Percentiles rank a stretch among this genome's conserved stretches.
These are phyloP conservation scores for Coenonympha glycerion DNA, from an alignment of 2,888 invertebrate genomes.

Conservation along the genomic window DNA sequence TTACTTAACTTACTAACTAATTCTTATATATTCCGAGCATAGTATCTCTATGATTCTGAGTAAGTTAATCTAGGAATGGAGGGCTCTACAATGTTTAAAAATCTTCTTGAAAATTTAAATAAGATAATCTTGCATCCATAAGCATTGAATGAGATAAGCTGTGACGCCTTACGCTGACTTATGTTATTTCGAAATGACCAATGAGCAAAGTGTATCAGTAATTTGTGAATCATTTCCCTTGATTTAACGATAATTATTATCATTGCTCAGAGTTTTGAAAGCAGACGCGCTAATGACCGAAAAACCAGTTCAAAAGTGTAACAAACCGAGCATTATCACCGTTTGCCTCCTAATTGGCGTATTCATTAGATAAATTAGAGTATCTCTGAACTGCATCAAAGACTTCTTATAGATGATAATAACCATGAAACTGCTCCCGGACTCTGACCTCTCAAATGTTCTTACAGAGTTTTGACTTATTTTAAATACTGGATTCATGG, in stretches of 20 bases:
- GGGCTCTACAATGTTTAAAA: too few species aligned
- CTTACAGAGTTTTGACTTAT: not conserved
- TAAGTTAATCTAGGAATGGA: too few species aligned
- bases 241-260: conserved; percentile 7
- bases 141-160: too few species aligned
- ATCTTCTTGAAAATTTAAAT: too few species aligned
- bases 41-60: too few species aligned
- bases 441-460: conserved; percentile 15
- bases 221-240: not conserved
- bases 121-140: too few species aligned
- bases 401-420: conserved; percentile 21
- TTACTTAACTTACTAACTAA: too few species aligned
- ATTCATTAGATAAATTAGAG: conserved; percentile 47
- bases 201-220: not conserved
- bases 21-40: too few species aligned
- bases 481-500: too few species aligned
- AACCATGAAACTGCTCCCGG: conserved; percentile 17
- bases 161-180: too few species aligned
- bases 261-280: conserved; percentile 4
- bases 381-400: conserved; percentile 37
- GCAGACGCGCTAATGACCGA: conserved; percentile 1
- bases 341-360: conserved; percentile 37
- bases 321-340: conserved; percentile 16
- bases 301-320: conserved; percentile 16
- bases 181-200: too few species aligned